Evolutionary conservation across 2,888 invertebrate species (phyloP), one percentile per base, ranked within the genome.

Genomic region (Ametastegia equiseti): DNA sequence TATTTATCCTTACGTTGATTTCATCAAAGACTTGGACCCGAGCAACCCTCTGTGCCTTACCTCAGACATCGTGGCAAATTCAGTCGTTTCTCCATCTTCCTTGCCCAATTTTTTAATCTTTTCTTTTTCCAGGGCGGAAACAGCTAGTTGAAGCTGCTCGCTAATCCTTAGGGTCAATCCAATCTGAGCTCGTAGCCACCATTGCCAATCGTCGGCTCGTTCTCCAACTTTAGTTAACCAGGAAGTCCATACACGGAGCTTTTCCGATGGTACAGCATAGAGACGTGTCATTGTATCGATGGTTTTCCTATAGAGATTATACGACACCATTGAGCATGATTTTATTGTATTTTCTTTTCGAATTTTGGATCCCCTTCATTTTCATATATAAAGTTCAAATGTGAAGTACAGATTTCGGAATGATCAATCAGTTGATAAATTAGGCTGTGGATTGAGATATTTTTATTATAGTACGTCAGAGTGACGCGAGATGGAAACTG

Each of bases 221-320:
- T 89, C 88, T n/a, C 86, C 85, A 57, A 90, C 82, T 83, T 87
- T 86, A 45, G 81, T 82, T 69, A 90, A 82, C 90, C 90, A 90
- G 50, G 82, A 81, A 50, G 84, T 84, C 90, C 89, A 89, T 9
- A 87, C 85, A n/a, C 88, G 88, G 57, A 89, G 81, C 79, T 87
- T 87, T 73, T 90, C 87, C 81, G 88, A 86, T 5, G 89, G 86
- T 67, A 88, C 86, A 1, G 85, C 85, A 81, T 86, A 85, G 63
- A 88, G 67, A 36, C 86, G 87, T 33, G 84, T 85, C 86, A 88
- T 85, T 39, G 83, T 81, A 80, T 84, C 82, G 27, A 84, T 80
- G 50, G 80, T 63, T 82, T 83, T 36, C 75, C 86, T 86, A 75
- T 2, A 7, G 13, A 71, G 11, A 47, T 47, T 7, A 1, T n/a